A percentile compares a stretch with the other conserved stretches of the same genome.
Conservation (phyloP, 2,888 invertebrate genomes). For the Allolobophora icterica region DNA sequence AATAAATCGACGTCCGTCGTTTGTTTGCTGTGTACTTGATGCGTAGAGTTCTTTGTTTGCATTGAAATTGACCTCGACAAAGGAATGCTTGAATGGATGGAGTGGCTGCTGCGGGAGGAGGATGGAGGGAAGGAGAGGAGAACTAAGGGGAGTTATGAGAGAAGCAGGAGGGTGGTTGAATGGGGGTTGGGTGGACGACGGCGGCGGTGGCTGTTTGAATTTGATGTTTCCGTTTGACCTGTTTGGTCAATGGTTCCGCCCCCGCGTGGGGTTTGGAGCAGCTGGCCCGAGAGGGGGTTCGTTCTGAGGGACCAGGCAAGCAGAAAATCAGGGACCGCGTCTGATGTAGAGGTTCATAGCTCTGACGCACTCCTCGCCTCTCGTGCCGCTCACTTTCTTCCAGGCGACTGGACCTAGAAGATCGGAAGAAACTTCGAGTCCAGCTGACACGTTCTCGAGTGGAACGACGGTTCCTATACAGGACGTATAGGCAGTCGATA, state of each 20-base stretch:
- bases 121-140: not conserved
- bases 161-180: not conserved
- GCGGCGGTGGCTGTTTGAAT: not conserved
- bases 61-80: constrained; percentile 12
- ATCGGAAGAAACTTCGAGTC: not conserved
- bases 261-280: not conserved
- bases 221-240: constrained; percentile 29
- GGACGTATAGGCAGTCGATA: not conserved
- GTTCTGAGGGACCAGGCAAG: not conserved
- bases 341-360: not conserved
- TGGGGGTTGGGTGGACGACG: not conserved
- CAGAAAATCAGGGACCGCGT: constrained; percentile 1
- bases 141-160: not conserved
- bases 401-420: constrained; percentile 19
- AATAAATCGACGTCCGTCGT: not conserved
- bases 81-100: not conserved
- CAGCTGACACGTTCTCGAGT: constrained; percentile 1
- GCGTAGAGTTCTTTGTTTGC: constrained; percentile 25
- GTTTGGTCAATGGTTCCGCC: not conserved
- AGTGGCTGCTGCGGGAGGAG: not conserved
- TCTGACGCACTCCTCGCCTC: not conserved
- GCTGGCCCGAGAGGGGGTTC: constrained; percentile 12
- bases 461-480: not conserved
- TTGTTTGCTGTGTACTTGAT: not conserved
- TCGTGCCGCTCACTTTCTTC: constrained; percentile 5